Evolutionary conservation across 2,797 vertebrate species (phyloP).

Genomic region (Enteromius paludinosus): DNA sequence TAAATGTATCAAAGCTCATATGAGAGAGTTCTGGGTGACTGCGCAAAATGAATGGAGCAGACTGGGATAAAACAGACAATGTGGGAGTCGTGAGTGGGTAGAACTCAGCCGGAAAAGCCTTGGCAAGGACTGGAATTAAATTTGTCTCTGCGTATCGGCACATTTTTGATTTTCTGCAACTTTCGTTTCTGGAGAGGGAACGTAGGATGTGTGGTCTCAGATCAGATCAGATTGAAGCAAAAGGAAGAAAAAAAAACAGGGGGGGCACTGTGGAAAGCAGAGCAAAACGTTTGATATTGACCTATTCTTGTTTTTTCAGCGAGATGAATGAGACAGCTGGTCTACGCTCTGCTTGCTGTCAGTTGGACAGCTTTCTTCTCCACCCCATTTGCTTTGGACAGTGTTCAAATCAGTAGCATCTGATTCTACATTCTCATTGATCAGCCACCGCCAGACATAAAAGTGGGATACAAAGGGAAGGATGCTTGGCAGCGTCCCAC

Average conservation of each 20-base stretch:
- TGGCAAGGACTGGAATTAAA: conserved; percentile 38
- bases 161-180: conserved; percentile 33
- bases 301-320: conserved; percentile 6
- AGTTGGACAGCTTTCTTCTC: conserved; percentile 40
- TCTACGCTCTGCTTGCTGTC: conserved; percentile 38
- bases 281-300: conserved; percentile 51
- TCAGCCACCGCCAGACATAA: conserved; percentile 49
- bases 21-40: conserved; percentile 12
- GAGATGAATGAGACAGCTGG: conserved; percentile 51
- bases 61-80: conserved; percentile 45
- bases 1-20: conserved; percentile 36
- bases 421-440: conserved; percentile 54
- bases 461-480: conserved; percentile 45
- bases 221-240: conserved; percentile 16
- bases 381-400: conserved; percentile 40
- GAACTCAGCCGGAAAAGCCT: conserved; percentile 42
- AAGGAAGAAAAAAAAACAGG: conserved; percentile 8
- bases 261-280: background rate
- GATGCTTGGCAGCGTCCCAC: conserved; percentile 47
- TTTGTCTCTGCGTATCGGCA: conserved; percentile 34
- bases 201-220: conserved; percentile 26
- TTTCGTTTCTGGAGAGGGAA: conserved; percentile 44
- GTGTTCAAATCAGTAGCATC: conserved; percentile 45
- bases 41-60: conserved; percentile 47
- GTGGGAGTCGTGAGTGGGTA: conserved; percentile 44